A percentile compares a stretch with the other conserved stretches of the same genome.
phyloP scores from a whole-genome alignment of 2,888 invertebrate genomes.

The Agrochola circellaris region DNA sequence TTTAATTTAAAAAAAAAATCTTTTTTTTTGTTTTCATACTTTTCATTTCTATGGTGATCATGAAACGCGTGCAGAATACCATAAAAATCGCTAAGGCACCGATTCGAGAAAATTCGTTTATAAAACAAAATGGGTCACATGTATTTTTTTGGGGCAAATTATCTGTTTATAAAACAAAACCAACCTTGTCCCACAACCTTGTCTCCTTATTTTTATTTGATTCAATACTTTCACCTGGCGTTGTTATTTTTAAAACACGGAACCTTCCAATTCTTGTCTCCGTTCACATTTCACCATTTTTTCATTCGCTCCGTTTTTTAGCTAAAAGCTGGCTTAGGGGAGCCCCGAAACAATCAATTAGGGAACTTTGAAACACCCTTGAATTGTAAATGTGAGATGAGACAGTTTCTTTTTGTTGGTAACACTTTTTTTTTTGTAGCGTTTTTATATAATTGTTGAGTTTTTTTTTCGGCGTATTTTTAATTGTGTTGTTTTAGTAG shows the following conservation, averaged over 20 bases:
- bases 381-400: constrained; percentile 85
- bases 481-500: not conserved
- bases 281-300: constrained; percentile 61
- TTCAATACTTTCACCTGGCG: not conserved
- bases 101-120: no score
- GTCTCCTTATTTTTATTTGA: constrained; percentile 21
- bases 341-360: constrained; percentile 87
- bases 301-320: constrained; percentile 68
- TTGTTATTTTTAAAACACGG: constrained; percentile 47
- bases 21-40: no score
- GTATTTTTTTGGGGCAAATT: no score
- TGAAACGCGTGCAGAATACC: not conserved
- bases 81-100: not conserved
- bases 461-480: constrained; percentile 52
- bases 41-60: no score
- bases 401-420: constrained; percentile 70
- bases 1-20: no score
- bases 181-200: not conserved
- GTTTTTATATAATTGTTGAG: constrained; percentile 75
- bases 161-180: no score
- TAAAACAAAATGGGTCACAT: no score
- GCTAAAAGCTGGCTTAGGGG: constrained; percentile 81
- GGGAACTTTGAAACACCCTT: constrained; percentile 83
- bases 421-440: constrained; percentile 69
- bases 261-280: constrained; percentile 42